phyloP scores from a whole-genome alignment of 2,797 vertebrate species.

The Hypotaenidia okinawae region DNA sequence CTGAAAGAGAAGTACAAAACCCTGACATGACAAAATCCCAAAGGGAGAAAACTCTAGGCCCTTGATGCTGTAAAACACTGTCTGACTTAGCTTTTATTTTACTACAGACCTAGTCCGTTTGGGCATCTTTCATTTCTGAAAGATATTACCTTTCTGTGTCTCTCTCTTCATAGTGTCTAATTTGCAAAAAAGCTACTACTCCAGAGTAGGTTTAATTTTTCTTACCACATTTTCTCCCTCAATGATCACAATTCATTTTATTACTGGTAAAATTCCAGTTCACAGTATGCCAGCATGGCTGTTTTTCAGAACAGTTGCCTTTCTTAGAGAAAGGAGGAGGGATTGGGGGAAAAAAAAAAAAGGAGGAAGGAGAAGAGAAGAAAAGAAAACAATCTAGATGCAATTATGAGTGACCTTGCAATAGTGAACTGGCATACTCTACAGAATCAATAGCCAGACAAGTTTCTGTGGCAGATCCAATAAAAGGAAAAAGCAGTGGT shows the following conservation, averaged over 20 bases:
- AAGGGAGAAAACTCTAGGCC: neutral
- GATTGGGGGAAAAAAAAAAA: neutral
- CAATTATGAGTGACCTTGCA: constrained; percentile 66
- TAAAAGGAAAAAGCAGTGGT: constrained; percentile 19
- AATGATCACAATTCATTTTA: neutral
- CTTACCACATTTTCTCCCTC: neutral
- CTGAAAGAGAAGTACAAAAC: neutral
- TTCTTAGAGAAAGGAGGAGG: neutral
- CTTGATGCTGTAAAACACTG: neutral
- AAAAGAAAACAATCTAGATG: constrained; percentile 30
- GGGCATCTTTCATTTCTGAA: neutral
- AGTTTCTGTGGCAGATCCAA: constrained; percentile 40
- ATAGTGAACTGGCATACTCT: constrained; percentile 22
- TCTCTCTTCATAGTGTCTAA: neutral
- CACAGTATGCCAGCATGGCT: neutral
- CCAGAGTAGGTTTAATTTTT: neutral
- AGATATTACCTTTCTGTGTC: neutral
- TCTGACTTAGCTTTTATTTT: neutral
- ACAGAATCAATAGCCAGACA: constrained; percentile 62
- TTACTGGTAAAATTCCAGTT: constrained; percentile 35
- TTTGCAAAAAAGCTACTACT: neutral
- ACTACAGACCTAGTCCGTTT: neutral
- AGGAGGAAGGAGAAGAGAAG: neutral
- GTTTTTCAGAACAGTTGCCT: neutral
- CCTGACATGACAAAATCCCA: neutral